A percentile compares a stretch with the other conserved stretches of the same genome.
Conservation (phyloP, 2,113 vertebrate genomes). For the Xiphias gladius region DNA sequence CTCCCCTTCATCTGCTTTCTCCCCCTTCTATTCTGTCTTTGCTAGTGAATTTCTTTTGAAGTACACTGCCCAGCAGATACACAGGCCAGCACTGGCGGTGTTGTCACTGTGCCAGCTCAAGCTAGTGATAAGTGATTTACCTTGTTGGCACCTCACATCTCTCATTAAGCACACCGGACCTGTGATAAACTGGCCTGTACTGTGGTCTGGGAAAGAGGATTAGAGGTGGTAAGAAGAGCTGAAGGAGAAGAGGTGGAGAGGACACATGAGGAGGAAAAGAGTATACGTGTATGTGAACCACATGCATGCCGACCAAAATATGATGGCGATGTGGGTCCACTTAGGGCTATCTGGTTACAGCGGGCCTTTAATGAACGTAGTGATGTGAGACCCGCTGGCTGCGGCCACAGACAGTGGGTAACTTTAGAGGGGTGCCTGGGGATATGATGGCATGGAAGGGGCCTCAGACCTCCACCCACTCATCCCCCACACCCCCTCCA, state of each 20-base stretch:
- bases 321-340: conserved; percentile 51
- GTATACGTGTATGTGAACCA: neutral
- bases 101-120: conserved; percentile 48
- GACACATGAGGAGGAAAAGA: conserved; percentile 6
- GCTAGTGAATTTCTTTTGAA: conserved; percentile 31
- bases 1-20: neutral
- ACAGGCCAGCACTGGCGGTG: conserved; percentile 25
- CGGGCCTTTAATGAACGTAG: conserved; percentile 46
- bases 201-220: neutral
- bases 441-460: conserved; percentile 50
- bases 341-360: conserved; percentile 55
- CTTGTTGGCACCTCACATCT: conserved; percentile 54
- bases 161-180: conserved; percentile 55
- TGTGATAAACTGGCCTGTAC: conserved; percentile 29
- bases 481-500: conserved; percentile 6
- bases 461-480: conserved; percentile 22
- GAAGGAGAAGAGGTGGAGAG: conserved; percentile 1
- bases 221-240: conserved; percentile 15
- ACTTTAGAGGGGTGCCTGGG: conserved; percentile 63
- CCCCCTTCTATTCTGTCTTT: neutral
- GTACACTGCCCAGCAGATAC: conserved; percentile 1
- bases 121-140: conserved; percentile 63
- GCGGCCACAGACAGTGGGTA: conserved; percentile 61
- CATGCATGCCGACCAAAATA: conserved; percentile 31
- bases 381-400: conserved; percentile 52